These are phyloP conservation scores for Heliconius cydno DNA, from an alignment of 2,888 invertebrate species.

Conservation along the genomic window DNA sequence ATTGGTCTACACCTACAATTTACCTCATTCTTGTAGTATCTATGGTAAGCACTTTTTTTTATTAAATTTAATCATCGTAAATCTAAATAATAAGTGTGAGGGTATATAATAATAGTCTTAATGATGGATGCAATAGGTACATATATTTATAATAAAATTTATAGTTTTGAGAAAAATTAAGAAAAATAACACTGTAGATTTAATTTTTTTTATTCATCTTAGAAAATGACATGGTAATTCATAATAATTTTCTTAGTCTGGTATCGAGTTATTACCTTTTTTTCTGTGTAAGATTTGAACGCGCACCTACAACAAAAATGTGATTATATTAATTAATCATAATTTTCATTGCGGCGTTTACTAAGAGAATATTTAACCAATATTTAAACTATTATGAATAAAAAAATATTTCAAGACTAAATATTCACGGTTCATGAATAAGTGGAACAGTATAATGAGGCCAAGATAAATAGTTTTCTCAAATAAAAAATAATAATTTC, in stretches of 20 bases:
- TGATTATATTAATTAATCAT: not conserved
- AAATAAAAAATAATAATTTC: not conserved
- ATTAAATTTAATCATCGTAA: not conserved
- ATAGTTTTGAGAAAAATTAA: no score
- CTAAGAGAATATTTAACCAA: not conserved
- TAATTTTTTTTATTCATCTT: no score
- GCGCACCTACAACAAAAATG: not conserved
- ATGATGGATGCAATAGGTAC: no score
- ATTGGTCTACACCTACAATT: slow-evolving; percentile 84
- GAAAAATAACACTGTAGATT: no score
- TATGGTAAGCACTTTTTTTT: slow-evolving; percentile 74
- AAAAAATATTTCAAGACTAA: slow-evolving; percentile 1
- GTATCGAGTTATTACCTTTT: not conserved
- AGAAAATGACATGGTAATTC: no score
- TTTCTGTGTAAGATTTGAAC: not conserved
- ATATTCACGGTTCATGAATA: slow-evolving; percentile 29
- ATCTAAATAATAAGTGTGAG: not conserved
- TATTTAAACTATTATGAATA: not conserved
- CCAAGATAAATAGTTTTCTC: slow-evolving; percentile 24
- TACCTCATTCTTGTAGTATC: slow-evolving; percentile 82
- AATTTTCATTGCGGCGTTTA: not conserved
- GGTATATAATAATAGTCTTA: not conserved
- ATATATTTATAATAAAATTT: no score
- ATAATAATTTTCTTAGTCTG: no score
- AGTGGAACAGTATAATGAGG: slow-evolving; percentile 22